Conservation (phyloP, 2,888 invertebrate species). For the Polietes domitor region DNA sequence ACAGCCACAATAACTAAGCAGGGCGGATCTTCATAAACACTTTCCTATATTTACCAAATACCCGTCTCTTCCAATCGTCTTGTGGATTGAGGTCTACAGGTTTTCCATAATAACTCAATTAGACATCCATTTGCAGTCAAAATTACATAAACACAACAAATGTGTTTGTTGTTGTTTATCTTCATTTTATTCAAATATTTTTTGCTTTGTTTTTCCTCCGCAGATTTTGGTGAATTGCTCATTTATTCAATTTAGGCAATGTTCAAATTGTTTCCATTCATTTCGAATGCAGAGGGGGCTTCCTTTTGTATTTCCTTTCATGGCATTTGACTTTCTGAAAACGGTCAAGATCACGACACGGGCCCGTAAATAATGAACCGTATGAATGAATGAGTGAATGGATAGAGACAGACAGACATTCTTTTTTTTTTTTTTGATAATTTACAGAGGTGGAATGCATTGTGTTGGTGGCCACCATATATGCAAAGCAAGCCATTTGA, state of each 20-base stretch:
- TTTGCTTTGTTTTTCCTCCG: background rate
- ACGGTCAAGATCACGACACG: constrained; percentile 61
- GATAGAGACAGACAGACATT: background rate
- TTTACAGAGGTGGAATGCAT: background rate
- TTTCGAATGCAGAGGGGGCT: constrained; percentile 6
- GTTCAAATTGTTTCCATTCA: constrained; percentile 3
- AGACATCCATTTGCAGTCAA: background rate
- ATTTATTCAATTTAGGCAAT: constrained; percentile 12
- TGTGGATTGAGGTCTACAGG: too few species aligned
- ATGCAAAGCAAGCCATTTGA: constrained; percentile 7
- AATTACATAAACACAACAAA: constrained; percentile 26
- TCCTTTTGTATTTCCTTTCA: constrained; percentile 55
- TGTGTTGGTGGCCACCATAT: background rate
- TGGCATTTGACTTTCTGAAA: constrained; percentile 61
- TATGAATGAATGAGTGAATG: constrained; percentile 12
- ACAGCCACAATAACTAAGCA: too few species aligned
- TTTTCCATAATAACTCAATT: too few species aligned
- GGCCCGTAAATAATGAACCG: background rate
- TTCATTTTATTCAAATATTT: background rate
- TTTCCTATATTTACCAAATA: too few species aligned
- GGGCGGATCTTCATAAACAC: too few species aligned
- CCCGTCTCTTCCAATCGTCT: too few species aligned
- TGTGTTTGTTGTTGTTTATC: background rate
- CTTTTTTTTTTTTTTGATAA: background rate
- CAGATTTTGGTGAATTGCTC: background rate